Evolutionary conservation across 53 echinoderm and acorn worm species (phyloP).

Genomic region (Stichopus horrens): DNA sequence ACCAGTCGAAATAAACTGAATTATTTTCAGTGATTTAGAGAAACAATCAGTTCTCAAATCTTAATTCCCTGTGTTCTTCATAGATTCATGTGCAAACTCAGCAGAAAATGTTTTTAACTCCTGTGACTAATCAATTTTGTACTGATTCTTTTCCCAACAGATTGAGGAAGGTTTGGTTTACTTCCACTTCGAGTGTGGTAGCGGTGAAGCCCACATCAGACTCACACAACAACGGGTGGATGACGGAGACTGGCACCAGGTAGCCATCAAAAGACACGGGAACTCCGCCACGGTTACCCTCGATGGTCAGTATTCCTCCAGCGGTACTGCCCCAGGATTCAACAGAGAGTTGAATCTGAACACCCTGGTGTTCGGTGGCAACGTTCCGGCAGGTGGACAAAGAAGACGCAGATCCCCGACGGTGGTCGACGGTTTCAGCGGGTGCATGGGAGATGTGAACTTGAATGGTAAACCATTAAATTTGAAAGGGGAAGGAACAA

Average conservation of each 20-base stretch:
- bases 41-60: neutral
- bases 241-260: conserved; percentile 88
- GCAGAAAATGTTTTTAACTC: neutral
- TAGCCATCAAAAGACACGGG: conserved; percentile 66
- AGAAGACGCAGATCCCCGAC: conserved; percentile 44
- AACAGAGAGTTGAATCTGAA: conserved; percentile 84
- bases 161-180: conserved; percentile 70
- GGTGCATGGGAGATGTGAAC: conserved; percentile 88
- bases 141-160: conserved; percentile 45
- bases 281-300: conserved; percentile 78
- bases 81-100: neutral
- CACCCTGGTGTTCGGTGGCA: conserved; percentile 74
- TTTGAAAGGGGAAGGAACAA: conserved; percentile 72
- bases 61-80: neutral
- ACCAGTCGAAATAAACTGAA: too few relatives aligned
- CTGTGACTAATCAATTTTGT: neutral
- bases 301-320: conserved; percentile 68
- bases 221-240: conserved; percentile 70
- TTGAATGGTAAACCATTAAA: conserved; percentile 70
- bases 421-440: conserved; percentile 67
- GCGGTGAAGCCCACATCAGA: conserved; percentile 72
- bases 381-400: conserved; percentile 35
- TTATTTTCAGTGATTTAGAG: too few relatives aligned
- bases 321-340: conserved; percentile 75
- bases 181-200: conserved; percentile 83